A percentile compares a stretch with the other conserved stretches of the same genome.
Conservation (phyloP, 2,113 vertebrate genomes). For the Empidonax traillii region DNA sequence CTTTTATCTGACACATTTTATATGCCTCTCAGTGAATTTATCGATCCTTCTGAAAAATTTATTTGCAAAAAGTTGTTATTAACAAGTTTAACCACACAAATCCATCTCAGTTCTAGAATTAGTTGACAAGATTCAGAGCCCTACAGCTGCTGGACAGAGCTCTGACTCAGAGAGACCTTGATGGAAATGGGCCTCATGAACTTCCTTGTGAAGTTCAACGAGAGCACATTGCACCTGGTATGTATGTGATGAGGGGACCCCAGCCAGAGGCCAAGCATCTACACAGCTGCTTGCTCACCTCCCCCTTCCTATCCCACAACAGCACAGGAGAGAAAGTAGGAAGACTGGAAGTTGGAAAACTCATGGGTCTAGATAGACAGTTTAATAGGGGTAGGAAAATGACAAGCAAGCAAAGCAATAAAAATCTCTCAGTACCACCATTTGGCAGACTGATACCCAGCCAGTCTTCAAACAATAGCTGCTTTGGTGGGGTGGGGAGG, state of each 20-base stretch:
- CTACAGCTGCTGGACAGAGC: neutral
- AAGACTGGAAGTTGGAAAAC: neutral
- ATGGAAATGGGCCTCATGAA: neutral
- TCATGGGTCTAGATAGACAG: neutral
- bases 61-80: neutral
- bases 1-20: neutral
- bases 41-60: neutral
- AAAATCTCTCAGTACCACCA: neutral
- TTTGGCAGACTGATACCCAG: neutral
- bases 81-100: neutral
- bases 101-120: neutral
- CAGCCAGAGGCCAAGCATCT: neutral
- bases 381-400: neutral
- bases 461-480: neutral
- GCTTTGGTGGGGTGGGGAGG: neutral
- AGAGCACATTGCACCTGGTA: neutral
- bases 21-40: neutral
- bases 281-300: neutral
- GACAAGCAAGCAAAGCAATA: neutral
- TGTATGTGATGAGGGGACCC: neutral
- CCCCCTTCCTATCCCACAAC: rapidly evolving
- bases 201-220: neutral
- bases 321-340: neutral
- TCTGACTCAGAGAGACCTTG: neutral
- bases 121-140: neutral